A percentile compares a stretch with the other conserved stretches of the same genome.
Conservation (phyloP, 2,888 invertebrate genomes). For the Philereme vetulata region DNA sequence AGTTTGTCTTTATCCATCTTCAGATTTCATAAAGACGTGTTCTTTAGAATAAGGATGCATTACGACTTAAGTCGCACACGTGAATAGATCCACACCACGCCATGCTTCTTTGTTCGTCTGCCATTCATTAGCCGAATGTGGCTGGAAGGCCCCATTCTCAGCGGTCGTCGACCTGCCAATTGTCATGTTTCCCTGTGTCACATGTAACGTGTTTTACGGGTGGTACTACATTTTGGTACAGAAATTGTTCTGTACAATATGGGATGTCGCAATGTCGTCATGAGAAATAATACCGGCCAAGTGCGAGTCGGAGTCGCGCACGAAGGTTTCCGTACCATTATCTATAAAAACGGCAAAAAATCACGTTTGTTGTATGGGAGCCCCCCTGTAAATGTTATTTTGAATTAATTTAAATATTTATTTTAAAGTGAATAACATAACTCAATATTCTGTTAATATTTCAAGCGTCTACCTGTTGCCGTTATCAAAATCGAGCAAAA, state of each 20-base stretch:
- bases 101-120: conserved; percentile 73
- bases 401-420: too few relatives aligned
- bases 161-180: conserved; percentile 73
- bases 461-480: too few relatives aligned
- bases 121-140: conserved; percentile 79
- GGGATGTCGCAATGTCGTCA: conserved; percentile 51
- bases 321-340: too few relatives aligned
- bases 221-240: conserved; percentile 60
- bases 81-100: conserved; percentile 57
- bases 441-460: too few relatives aligned
- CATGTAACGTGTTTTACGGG: conserved; percentile 73
- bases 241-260: too few relatives aligned
- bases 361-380: too few relatives aligned
- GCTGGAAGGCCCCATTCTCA: conserved; percentile 71
- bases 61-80: conserved; percentile 52
- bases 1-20: background rate
- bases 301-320: too few relatives aligned
- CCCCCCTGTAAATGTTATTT: too few relatives aligned
- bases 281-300: too few relatives aligned
- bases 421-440: too few relatives aligned
- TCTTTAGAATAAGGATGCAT: conserved; percentile 28
- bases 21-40: background rate
- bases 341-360: too few relatives aligned
- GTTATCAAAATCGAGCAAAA: too few relatives aligned
- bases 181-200: conserved; percentile 68